Base-by-base conservation (phyloP, 2,113 vertebrate species). In the Ictalurus furcatus region DNA sequence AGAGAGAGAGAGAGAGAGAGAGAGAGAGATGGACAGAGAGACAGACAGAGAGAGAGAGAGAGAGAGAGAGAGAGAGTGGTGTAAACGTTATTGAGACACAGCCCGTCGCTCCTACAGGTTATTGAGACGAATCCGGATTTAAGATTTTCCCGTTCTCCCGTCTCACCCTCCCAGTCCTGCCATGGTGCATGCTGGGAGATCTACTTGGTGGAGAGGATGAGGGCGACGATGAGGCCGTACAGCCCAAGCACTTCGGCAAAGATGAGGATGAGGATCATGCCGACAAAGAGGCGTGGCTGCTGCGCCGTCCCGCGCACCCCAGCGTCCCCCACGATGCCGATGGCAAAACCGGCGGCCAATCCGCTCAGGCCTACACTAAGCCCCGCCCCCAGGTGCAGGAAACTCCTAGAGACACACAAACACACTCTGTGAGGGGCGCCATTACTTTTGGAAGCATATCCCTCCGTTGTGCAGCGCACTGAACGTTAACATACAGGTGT, bases 221-320 rank as follows among this genome's bases (percentile, higher is more conserved):
- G 98, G 93, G 98, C 98, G 34, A 99, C 98, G 8, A 99, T 99
- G 90, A 99, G 97, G 88, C 98, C 98, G 0, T 99, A 99, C 84
- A 99, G 98, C 91, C 98, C 98, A 92, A 99, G 94, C 91, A 99
- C 98, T 95, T 99, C 98, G 0, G 98, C 98, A 0, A 99, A 99
- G 95, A 99, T 99, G 92, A 99, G 95, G 86, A 99, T 99, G 89
- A 99, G 96, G 96, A 99, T 99, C 98, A 99, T 99, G 91, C 98
- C 98, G 91, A 99, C 98, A 7, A 99, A 99, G 87, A 99, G 95
- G 94, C 98, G 95, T 56, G 98, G 98, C 96, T 99, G 98, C 95
- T 99, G 98, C n/a, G 98, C 98, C 0, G 98, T 99, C 85, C 98
- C 98, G 85, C 98, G 96, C 34, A 99, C 98, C 0, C 98, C 98